phyloP scores from a whole-genome alignment of 2,888 invertebrate species.

The Rotaria sp. region DNA sequence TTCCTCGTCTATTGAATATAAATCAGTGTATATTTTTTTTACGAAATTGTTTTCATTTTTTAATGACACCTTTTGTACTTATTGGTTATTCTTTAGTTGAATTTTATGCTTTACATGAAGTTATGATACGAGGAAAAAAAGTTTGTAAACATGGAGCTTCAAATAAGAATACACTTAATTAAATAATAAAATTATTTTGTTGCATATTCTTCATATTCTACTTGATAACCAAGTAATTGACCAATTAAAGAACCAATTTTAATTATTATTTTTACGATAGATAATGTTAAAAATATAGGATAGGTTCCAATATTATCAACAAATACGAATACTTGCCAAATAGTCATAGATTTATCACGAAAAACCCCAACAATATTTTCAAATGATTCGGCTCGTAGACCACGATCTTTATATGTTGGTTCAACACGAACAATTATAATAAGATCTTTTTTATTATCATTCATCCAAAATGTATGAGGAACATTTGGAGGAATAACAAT shows the following conservation, averaged over 20 bases:
- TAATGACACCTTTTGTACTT: background rate
- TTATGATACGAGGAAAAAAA: background rate
- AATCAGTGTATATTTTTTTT: background rate
- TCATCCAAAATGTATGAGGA: background rate
- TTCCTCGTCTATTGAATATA: background rate
- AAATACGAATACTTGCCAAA: background rate
- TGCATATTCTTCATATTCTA: background rate
- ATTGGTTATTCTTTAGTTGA: constrained; percentile 1
- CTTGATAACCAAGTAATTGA: background rate
- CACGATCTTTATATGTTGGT: background rate
- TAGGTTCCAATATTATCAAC: background rate
- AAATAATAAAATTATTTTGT: background rate
- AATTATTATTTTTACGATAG: background rate
- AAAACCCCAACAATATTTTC: background rate
- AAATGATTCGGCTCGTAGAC: background rate
- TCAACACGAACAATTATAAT: background rate
- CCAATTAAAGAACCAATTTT: background rate
- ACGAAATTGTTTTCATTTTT: constrained; percentile 19
- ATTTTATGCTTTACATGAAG: constrained; percentile 2
- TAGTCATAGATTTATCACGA: background rate
- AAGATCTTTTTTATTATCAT: background rate
- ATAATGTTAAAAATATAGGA: background rate
- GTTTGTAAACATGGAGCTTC: constrained; percentile 13
- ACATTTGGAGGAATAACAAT: background rate
- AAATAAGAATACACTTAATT: background rate